Evolutionary conservation across 2,113 vertebrate genomes (phyloP).

Genomic region (Monopterus albus): DNA sequence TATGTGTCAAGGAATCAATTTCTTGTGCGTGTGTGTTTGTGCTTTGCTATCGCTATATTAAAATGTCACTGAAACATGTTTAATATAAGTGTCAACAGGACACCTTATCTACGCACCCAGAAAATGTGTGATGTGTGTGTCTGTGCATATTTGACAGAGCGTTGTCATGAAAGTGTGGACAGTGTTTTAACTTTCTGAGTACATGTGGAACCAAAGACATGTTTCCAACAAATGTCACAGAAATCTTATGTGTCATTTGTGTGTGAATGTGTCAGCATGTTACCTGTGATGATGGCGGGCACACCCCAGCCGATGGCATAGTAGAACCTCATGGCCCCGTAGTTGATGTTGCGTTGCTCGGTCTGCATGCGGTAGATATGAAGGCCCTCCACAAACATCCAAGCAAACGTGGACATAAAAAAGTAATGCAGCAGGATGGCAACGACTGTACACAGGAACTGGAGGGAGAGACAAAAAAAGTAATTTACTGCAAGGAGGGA

Average conservation of each 20-base stretch:
- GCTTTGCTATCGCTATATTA: conserved; percentile 46
- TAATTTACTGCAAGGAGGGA: not conserved
- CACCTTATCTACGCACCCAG: conserved; percentile 65
- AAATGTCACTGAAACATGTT: conserved; percentile 64
- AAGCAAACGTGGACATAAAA: conserved; percentile 96
- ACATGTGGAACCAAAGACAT: not conserved
- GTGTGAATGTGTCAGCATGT: conserved; percentile 16
- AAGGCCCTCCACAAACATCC: conserved; percentile 96
- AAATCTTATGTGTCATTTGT: not conserved
- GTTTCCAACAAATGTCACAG: not conserved
- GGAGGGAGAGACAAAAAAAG: conserved; percentile 18
- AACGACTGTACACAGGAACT: conserved; percentile 96
- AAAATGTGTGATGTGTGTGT: not conserved
- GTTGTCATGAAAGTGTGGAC: not conserved
- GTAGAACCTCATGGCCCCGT: conserved; percentile 97
- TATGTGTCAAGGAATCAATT: conserved; percentile 49
- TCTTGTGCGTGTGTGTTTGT: conserved; percentile 12
- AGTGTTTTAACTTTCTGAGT: not conserved
- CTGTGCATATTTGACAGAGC: not conserved
- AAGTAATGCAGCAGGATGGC: conserved; percentile 98
- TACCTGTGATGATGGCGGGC: conserved; percentile 96
- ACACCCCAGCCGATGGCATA: conserved; percentile 97
- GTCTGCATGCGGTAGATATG: conserved; percentile 98
- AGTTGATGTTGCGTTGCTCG: conserved; percentile 94
- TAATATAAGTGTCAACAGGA: conserved; percentile 50